Evolutionary conservation across 2,888 invertebrate genomes (phyloP).

Genomic region (Tinea trinotella): DNA sequence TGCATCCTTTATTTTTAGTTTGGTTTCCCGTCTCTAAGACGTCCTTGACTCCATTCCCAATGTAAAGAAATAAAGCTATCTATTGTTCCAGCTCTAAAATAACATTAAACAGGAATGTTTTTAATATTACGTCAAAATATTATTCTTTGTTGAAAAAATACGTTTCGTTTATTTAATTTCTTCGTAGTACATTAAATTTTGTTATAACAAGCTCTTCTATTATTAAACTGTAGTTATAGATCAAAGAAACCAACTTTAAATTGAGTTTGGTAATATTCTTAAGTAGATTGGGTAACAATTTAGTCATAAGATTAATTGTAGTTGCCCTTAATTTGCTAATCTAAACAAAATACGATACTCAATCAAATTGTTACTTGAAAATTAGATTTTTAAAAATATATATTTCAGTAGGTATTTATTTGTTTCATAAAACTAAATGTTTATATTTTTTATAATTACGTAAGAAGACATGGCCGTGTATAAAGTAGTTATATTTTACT

Average conservation of each 20-base stretch:
- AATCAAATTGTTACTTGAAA: too few relatives aligned
- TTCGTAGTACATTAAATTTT: too few relatives aligned
- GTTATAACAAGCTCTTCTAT: too few relatives aligned
- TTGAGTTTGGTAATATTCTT: neutral
- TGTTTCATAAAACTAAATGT: too few relatives aligned
- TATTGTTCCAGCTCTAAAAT: constrained; percentile 7
- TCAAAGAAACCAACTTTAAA: neutral
- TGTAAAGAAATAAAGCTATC: constrained; percentile 5
- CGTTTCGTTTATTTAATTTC: neutral
- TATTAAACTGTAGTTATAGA: neutral
- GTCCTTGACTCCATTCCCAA: constrained; percentile 17
- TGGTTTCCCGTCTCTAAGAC: constrained; percentile 3
- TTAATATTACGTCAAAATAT: constrained; percentile 1
- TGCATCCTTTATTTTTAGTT: constrained; percentile 19
- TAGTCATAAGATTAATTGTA: neutral
- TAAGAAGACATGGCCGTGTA: too few relatives aligned
- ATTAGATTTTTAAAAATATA: too few relatives aligned
- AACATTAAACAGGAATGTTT: constrained; percentile 1
- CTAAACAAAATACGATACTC: too few relatives aligned
- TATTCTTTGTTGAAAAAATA: neutral
- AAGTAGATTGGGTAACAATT: neutral
- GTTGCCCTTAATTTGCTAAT: too few relatives aligned
- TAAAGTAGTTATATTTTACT: too few relatives aligned
- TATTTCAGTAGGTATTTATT: too few relatives aligned
- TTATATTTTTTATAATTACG: too few relatives aligned